These are phyloP conservation scores for Macrotus californicus DNA, from an alignment of 2,113 vertebrate genomes.

Conservation along the genomic window DNA sequence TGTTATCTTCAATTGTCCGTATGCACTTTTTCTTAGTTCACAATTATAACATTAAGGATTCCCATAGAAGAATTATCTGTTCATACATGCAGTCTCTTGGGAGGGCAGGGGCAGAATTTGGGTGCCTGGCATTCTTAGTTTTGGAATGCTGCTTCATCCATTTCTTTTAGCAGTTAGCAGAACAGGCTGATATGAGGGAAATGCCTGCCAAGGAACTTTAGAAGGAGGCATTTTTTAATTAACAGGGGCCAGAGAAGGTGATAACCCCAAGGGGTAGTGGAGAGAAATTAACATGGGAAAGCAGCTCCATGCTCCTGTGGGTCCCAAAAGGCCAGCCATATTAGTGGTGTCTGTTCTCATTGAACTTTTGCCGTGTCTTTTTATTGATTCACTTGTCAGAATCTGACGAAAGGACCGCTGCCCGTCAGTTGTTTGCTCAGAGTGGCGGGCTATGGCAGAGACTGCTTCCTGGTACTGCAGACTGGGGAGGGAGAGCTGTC, in stretches of 20 bases:
- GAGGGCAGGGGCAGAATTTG: slow-evolving; percentile 22
- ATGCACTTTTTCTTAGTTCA: neutral
- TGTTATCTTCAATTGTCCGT: neutral
- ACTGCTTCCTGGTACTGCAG: slow-evolving; percentile 60
- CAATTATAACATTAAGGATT: neutral
- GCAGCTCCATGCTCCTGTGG: slow-evolving; percentile 73
- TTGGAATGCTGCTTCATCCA: slow-evolving; percentile 32
- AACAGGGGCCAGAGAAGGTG: slow-evolving; percentile 82
- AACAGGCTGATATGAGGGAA: slow-evolving; percentile 74
- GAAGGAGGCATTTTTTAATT: slow-evolving; percentile 85
- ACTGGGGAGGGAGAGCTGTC: slow-evolving; percentile 23
- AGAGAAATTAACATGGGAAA: slow-evolving; percentile 85
- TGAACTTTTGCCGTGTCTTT: slow-evolving; percentile 81
- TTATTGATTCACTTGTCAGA: slow-evolving; percentile 84
- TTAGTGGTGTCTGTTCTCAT: slow-evolving; percentile 83
- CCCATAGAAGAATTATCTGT: neutral
- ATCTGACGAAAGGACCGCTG: slow-evolving; percentile 78
- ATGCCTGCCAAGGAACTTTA: slow-evolving; percentile 79
- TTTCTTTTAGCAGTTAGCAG: slow-evolving; percentile 72
- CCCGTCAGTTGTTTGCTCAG: slow-evolving; percentile 61
- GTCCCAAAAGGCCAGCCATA: slow-evolving; percentile 77
- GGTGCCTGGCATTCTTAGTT: neutral
- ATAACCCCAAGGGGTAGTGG: slow-evolving; percentile 75
- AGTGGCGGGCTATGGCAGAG: slow-evolving; percentile 63
- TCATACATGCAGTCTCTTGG: neutral